These are phyloP conservation scores for Lanius collurio DNA, from an alignment of 2,113 vertebrate species.

Conservation along the genomic window DNA sequence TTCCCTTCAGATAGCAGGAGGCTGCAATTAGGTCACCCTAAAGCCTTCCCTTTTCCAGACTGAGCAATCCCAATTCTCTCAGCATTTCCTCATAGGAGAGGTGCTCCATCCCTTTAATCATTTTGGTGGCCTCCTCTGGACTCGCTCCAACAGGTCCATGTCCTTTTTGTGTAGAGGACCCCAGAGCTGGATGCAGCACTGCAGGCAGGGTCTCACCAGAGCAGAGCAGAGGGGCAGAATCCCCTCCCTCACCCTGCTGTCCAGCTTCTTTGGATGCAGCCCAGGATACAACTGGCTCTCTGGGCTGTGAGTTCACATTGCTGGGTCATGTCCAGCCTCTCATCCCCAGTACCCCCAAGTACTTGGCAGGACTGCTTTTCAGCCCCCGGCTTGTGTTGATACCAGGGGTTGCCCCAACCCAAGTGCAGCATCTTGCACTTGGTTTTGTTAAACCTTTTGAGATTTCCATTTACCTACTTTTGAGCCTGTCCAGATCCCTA, in stretches of 20 bases:
- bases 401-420: accelerated
- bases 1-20: not conserved
- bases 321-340: not conserved
- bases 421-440: not conserved
- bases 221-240: not conserved
- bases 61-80: not conserved
- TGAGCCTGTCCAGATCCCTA: not conserved
- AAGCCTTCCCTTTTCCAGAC: not conserved
- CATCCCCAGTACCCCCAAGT: not conserved
- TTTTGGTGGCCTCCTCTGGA: not conserved
- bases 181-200: not conserved
- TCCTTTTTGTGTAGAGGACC: not conserved
- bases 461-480: not conserved
- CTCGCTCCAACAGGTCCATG: not conserved
- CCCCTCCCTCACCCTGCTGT: not conserved
- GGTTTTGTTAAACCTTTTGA: not conserved
- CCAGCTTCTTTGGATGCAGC: not conserved
- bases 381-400: not conserved
- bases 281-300: not conserved
- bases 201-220: not conserved
- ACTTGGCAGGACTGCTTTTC: not conserved
- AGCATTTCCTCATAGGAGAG: not conserved
- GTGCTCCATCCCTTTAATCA: not conserved
- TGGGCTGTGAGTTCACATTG: not conserved
- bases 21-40: not conserved